Conservation (phyloP, 2,113 vertebrate species). For the Tringa solitaria region DNA sequence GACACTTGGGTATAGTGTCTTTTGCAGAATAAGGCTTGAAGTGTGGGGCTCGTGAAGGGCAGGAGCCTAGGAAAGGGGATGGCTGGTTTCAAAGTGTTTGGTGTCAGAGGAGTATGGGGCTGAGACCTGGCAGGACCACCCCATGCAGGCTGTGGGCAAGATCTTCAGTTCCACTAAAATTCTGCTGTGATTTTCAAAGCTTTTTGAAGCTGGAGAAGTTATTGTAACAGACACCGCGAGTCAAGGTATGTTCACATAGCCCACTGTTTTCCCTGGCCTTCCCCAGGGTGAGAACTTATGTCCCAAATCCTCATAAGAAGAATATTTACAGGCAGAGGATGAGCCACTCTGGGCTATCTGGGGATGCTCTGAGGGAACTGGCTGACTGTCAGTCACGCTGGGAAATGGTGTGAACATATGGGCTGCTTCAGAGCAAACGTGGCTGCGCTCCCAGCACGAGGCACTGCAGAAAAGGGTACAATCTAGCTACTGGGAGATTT, state of each 20-base stretch:
- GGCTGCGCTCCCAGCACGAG: neutral
- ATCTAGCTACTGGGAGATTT: neutral
- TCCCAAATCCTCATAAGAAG: neutral
- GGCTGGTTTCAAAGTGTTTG: neutral
- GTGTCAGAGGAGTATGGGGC: fast-evolving
- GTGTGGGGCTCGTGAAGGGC: neutral
- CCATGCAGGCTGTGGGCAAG: neutral
- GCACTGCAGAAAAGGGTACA: neutral
- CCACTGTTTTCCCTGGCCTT: neutral
- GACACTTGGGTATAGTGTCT: neutral
- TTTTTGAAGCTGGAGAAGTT: neutral
- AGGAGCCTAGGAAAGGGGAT: neutral
- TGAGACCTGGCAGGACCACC: neutral
- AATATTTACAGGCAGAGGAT: neutral
- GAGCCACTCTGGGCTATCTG: neutral
- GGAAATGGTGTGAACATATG: slow-evolving; percentile 13
- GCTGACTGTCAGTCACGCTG: neutral
- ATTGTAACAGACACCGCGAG: neutral
- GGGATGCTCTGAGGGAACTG: neutral
- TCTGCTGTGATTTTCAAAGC: neutral
- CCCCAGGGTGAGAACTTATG: neutral
- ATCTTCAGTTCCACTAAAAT: neutral
- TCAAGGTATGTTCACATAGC: neutral
- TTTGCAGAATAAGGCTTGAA: neutral
- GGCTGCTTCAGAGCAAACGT: neutral